Evolutionary conservation across 2,113 vertebrate genomes (phyloP).

Genomic region (Chamaea fasciata): DNA sequence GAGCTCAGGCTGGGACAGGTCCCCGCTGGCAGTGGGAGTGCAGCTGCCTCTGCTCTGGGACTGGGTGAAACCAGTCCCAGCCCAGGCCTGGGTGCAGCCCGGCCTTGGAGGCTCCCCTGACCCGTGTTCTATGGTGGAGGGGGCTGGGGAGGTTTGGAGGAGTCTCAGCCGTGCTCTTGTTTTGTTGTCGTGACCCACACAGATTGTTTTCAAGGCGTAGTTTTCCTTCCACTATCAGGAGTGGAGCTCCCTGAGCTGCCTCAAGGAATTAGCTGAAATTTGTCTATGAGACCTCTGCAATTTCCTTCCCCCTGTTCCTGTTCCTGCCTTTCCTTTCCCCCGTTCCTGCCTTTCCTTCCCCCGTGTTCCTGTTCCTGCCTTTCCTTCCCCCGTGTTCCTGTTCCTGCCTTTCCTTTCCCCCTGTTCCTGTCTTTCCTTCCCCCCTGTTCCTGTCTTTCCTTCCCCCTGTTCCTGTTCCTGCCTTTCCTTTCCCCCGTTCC

Average conservation of each 20-base stretch:
- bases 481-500: neutral
- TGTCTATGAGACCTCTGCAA: neutral
- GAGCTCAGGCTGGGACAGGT: neutral
- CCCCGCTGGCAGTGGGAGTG: neutral
- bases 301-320: neutral
- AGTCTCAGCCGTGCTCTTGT: neutral
- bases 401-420: neutral
- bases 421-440: too few species aligned
- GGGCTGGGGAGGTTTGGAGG: neutral
- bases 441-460: too few species aligned
- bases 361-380: neutral
- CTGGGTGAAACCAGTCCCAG: neutral
- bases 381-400: neutral
- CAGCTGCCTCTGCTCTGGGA: neutral
- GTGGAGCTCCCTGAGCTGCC: neutral
- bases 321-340: neutral
- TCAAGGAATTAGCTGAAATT: neutral
- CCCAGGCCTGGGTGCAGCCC: neutral
- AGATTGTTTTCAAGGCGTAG: neutral
- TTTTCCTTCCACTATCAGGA: neutral
- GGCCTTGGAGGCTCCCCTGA: neutral
- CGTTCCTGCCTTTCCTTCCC: neutral
- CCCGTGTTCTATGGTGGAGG: neutral
- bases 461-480: neutral
- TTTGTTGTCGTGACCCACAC: neutral